A percentile compares a stretch with the other conserved stretches of the same genome.
phyloP scores from a whole-genome alignment of 1,140 invertebrate species.

The Ylistrum balloti region DNA sequence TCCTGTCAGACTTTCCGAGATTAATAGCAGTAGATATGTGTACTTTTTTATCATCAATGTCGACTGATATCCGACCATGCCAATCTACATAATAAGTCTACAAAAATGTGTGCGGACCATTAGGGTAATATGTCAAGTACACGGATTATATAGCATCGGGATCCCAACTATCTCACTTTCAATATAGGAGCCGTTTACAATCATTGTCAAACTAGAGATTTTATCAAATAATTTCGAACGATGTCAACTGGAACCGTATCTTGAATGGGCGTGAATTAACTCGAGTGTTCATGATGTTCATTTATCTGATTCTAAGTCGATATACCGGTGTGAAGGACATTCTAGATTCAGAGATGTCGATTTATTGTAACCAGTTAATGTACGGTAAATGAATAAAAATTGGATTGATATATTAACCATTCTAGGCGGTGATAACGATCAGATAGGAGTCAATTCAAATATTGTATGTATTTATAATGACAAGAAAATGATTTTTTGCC shows the following conservation, averaged over 20 bases:
- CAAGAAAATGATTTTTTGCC: not conserved
- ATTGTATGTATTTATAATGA: slow-evolving; percentile 36
- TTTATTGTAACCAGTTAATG: slow-evolving; percentile 26
- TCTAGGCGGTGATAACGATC: not conserved
- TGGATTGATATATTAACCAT: slow-evolving; percentile 37
- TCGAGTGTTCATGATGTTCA: not conserved
- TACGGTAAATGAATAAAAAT: not conserved
- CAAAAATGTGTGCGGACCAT: not conserved
- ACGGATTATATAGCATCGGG: not conserved
- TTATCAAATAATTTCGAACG: slow-evolving; percentile 40
- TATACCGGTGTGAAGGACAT: not conserved
- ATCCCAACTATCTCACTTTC: not conserved
- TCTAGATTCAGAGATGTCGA: slow-evolving; percentile 32
- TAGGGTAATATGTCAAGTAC: not conserved
- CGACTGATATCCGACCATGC: not conserved
- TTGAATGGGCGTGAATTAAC: not conserved
- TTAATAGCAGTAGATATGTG: not conserved
- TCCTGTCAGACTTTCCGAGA: not conserved
- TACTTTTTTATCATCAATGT: not conserved
- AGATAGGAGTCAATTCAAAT: not conserved
- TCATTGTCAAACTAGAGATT: not conserved
- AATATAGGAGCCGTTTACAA: not conserved
- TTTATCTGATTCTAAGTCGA: slow-evolving; percentile 12
- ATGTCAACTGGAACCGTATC: slow-evolving; percentile 4
- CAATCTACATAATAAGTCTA: slow-evolving; percentile 17